Evolutionary conservation across 2,888 invertebrate species (phyloP), one percentile per base, ranked within the genome.

Genomic region (Anticlea derivata): DNA sequence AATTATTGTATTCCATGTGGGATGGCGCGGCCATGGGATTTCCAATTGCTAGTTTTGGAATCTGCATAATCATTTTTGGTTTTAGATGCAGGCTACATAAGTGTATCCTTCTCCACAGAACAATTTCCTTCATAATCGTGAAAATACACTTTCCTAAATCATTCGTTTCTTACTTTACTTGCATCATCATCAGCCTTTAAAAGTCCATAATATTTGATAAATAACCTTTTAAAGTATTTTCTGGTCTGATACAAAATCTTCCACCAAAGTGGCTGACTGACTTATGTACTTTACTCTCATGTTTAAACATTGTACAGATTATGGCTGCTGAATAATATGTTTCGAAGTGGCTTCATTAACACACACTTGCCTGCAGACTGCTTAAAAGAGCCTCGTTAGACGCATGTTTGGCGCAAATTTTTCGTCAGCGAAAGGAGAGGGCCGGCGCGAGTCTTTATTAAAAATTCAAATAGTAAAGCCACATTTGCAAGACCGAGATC

Each of bases 391-490:
- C 46, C 63, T 63, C 68, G 66, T 64, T 71, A 66, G 65, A 63
- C 60, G 63, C 60, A 70, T 72, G 70, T 74, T 73, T 65, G 45
- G 46, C 62, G 68, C 60, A 65, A 65, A 59, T 68, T 65, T 68
- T 71, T 66, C 61, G 60, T 54, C 57, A 53, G 50, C 61, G 64
- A 73, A 70, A 62, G 58, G 64, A 49, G 60, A 58, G 60, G 64
- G 59, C 59, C 65, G 63, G 66, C 65, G 62, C 60, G 58, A 49
- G 60, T 55, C 66, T 73, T 71, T 75, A 76, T 78, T 73, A 78
- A 77, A 78, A 78, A 75, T 78, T 77, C 72, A 78, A 75, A 75
- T 70, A 65, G 58, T 60, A 33, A 44, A 34, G 44, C 10, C 38
- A 8, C 13, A 8, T 8, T 41, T 41, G 11, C 8, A 7, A 17